Conservation (phyloP, 2,888 invertebrate genomes). For the Punctoribates punctum region DNA sequence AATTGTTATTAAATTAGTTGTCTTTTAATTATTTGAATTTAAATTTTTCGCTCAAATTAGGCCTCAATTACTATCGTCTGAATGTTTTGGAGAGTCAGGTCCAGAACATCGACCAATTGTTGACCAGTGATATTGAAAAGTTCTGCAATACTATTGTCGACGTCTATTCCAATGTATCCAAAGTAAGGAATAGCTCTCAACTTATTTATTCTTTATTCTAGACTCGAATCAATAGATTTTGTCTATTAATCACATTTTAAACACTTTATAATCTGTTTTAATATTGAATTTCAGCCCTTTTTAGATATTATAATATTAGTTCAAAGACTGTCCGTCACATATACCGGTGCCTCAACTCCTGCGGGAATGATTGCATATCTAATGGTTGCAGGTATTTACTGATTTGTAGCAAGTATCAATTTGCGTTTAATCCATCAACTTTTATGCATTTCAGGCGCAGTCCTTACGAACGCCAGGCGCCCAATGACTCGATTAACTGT, state of each 20-base stretch:
- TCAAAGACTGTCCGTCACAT: conserved; percentile 78
- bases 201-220: no score
- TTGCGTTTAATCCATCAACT: not conserved
- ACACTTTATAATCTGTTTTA: conserved; percentile 35
- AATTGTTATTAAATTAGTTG: conserved; percentile 27
- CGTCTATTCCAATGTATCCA: conserved; percentile 91
- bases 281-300: conserved; percentile 68
- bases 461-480: conserved; percentile 78
- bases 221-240: no score
- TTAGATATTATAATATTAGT: conserved; percentile 92
- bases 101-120: conserved; percentile 88
- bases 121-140: conserved; percentile 94
- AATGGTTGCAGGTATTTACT: conserved; percentile 67
- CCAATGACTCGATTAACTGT: conserved; percentile 88
- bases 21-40: conserved; percentile 38
- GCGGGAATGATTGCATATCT: conserved; percentile 81
- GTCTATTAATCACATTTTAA: no score
- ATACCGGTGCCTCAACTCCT: conserved; percentile 78
- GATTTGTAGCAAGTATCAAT: not conserved
- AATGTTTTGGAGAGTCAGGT: conserved; percentile 90
- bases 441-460: conserved; percentile 52
- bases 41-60: conserved; percentile 59
- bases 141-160: conserved; percentile 94
- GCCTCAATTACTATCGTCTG: conserved; percentile 95
- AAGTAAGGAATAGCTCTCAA: conserved; percentile 55